Evolutionary conservation across 2,888 invertebrate species (phyloP).

Genomic region (Leptinotarsa rubiginosa): DNA sequence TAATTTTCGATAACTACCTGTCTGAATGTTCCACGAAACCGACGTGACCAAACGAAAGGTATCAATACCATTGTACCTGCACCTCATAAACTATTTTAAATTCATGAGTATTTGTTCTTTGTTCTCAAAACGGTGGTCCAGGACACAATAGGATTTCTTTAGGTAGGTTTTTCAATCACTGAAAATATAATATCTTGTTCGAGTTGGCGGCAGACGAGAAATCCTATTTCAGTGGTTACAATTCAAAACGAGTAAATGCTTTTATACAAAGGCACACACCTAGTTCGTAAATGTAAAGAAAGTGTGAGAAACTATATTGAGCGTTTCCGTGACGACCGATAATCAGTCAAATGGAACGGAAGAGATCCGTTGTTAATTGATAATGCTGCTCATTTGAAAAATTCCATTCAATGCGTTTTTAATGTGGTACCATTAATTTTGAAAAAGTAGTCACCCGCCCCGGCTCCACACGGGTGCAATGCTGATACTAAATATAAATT

Average conservation of each 20-base stretch:
- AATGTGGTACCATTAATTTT: too few species aligned
- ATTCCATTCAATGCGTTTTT: too few species aligned
- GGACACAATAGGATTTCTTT: not conserved
- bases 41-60: not conserved
- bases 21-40: not conserved
- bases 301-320: not conserved
- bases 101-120: not conserved
- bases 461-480: too few species aligned
- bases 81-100: not conserved
- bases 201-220: not conserved
- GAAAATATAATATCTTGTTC: not conserved
- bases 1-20: not conserved
- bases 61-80: not conserved
- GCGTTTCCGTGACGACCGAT: not conserved
- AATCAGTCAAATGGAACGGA: constrained; percentile 3
- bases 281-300: too few species aligned
- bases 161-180: not conserved
- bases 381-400: not conserved
- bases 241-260: not conserved
- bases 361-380: not conserved
- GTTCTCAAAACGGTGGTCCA: constrained; percentile 1
- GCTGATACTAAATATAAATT: too few species aligned
- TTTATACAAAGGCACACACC: not conserved
- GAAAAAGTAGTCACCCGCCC: too few species aligned
- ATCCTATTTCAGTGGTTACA: not conserved